These are phyloP conservation scores for Megalops atlanticus DNA, from an alignment of 2,113 vertebrate species.

Conservation along the genomic window DNA sequence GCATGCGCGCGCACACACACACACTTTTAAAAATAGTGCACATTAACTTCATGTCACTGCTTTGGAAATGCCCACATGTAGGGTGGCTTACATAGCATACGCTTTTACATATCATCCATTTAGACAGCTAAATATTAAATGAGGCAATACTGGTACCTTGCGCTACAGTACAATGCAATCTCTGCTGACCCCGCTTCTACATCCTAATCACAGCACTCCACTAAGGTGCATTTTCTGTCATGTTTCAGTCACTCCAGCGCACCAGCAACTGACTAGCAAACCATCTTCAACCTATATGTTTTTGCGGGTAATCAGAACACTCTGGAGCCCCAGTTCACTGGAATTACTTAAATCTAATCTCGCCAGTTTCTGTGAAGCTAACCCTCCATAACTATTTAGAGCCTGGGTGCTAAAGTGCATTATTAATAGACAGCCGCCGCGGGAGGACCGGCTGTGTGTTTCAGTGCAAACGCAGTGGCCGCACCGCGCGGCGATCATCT, in stretches of 20 bases:
- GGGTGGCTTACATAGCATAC: not conserved
- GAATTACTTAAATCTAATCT: not conserved
- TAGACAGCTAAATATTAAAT: too few relatives aligned
- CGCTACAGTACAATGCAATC: too few relatives aligned
- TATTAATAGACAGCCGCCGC: constrained; percentile 31
- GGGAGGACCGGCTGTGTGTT: constrained; percentile 54
- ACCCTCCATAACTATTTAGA: not conserved
- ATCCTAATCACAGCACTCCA: too few relatives aligned
- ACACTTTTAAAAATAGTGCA: not conserved
- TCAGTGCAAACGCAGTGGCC: constrained; percentile 17
- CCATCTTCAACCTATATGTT: not conserved
- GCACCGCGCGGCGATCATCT: not conserved
- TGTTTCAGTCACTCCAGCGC: not conserved
- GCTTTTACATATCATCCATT: too few relatives aligned
- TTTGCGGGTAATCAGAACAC: not conserved
- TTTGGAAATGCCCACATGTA: not conserved
- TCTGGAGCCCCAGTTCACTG: not conserved
- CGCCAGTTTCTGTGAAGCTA: not conserved
- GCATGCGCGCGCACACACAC: too few relatives aligned
- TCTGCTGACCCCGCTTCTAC: too few relatives aligned
- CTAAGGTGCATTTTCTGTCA: too few relatives aligned
- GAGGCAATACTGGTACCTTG: too few relatives aligned
- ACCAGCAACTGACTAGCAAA: not conserved
- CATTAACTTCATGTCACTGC: not conserved
- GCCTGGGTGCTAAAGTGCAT: not conserved